A percentile compares a stretch with the other conserved stretches of the same genome.
Evolutionary conservation across 2,113 vertebrate genomes (phyloP).

Genomic region (Peromyscus maniculatus): DNA sequence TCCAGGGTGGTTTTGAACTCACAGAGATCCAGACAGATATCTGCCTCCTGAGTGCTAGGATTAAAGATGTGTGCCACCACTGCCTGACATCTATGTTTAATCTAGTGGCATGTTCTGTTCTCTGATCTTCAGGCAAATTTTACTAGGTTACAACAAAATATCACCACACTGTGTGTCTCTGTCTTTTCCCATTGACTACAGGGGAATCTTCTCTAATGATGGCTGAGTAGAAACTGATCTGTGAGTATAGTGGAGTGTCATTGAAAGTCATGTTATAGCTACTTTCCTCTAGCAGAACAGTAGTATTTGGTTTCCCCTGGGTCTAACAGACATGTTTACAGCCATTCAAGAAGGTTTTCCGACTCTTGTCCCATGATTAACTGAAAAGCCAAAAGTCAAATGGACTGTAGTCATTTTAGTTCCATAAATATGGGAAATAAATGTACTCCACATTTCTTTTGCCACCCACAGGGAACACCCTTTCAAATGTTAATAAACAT

Average conservation of each 20-base stretch:
- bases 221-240: not conserved
- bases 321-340: not conserved
- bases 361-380: not conserved
- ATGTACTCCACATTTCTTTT: not conserved
- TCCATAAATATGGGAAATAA: not conserved
- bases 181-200: not conserved
- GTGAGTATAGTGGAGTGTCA: not conserved
- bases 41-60: no score
- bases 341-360: not conserved
- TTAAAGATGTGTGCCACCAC: no score
- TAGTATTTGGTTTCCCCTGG: not conserved
- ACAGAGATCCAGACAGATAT: no score
- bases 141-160: no score
- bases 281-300: not conserved
- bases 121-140: no score
- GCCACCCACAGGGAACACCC: not conserved
- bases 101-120: no score
- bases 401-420: slow-evolving; percentile 25
- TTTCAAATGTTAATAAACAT: slow-evolving; percentile 7
- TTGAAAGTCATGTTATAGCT: not conserved
- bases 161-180: not conserved
- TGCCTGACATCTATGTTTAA: no score
- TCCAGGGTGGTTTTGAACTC: no score
- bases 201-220: not conserved
- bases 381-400: slow-evolving; percentile 40